A percentile compares a stretch with the other conserved stretches of the same genome.
Conservation (phyloP, 2,888 invertebrate genomes). For the Cephus pygmeus region DNA sequence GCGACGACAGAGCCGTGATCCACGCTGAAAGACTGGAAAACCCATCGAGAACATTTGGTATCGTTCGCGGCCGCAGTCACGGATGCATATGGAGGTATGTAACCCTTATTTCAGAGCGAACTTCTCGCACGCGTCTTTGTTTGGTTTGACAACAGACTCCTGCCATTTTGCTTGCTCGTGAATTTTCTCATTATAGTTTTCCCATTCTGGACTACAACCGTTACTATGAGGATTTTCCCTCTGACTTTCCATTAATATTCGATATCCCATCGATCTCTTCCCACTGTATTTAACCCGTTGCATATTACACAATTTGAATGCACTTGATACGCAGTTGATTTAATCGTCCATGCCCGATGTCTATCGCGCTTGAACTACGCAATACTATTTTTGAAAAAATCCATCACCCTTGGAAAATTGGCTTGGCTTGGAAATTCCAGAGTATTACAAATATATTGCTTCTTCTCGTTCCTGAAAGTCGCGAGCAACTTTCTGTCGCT, state of each 20-base stretch:
- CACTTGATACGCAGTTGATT: slow-evolving; percentile 33
- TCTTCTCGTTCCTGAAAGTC: not conserved
- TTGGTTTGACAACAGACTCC: slow-evolving; percentile 28
- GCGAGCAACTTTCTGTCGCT: slow-evolving; percentile 4
- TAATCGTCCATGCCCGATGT: slow-evolving; percentile 11
- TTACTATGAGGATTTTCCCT: not conserved
- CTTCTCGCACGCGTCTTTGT: slow-evolving; percentile 39
- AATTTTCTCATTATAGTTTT: slow-evolving; percentile 1
- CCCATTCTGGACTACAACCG: not conserved
- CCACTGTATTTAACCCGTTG: not conserved
- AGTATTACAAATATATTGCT: not conserved
- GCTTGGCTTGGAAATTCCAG: not conserved
- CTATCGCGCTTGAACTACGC: slow-evolving; percentile 32
- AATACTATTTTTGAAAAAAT: slow-evolving; percentile 27
- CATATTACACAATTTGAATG: not conserved
- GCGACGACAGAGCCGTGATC: slow-evolving; percentile 58
- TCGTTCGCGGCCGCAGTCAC: slow-evolving; percentile 55
- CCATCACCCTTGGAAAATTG: too few relatives aligned
- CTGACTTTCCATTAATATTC: not conserved
- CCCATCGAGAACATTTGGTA: slow-evolving; percentile 39
- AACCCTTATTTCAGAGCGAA: slow-evolving; percentile 29
- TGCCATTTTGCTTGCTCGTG: slow-evolving; percentile 40
- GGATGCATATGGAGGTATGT: slow-evolving; percentile 65
- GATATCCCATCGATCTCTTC: not conserved
- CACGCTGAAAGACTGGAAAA: slow-evolving; percentile 41